Conservation (phyloP, 2,113 vertebrate species). For the Rhipidura dahli region DNA sequence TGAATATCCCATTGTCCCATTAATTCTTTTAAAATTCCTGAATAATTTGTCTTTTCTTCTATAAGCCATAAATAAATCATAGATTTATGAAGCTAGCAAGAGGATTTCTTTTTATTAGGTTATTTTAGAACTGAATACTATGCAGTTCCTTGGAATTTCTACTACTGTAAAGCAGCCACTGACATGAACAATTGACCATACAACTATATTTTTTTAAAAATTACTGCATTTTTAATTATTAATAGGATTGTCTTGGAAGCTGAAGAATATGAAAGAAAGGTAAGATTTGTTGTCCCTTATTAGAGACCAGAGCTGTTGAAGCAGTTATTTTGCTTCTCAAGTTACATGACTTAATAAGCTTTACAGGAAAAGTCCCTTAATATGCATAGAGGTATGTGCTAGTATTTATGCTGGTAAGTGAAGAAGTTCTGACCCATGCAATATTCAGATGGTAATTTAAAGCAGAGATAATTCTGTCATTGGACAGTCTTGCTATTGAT, state of each 20-base stretch:
- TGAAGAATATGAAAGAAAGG: neutral
- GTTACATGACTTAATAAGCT: neutral
- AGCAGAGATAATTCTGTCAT: neutral
- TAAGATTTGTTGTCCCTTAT: neutral
- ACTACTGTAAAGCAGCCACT: neutral
- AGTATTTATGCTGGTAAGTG: neutral
- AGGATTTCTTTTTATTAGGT: neutral
- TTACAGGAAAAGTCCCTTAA: neutral
- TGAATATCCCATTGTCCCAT: neutral
- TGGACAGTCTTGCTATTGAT: neutral
- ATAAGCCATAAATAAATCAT: neutral
- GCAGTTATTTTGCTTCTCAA: neutral
- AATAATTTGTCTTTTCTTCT: neutral
- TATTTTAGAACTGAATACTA: neutral
- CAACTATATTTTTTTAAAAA: neutral
- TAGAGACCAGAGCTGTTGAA: neutral
- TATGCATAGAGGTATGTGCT: neutral
- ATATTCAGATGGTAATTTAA: neutral
- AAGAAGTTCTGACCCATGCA: neutral
- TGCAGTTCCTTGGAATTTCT: neutral
- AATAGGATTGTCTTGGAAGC: neutral
- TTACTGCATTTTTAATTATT: neutral
- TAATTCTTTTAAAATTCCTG: neutral
- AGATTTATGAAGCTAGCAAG: neutral
- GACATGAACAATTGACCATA: neutral